Conservation (phyloP, 2,797 vertebrate genomes). For the Hapalemur alaotrensis region DNA sequence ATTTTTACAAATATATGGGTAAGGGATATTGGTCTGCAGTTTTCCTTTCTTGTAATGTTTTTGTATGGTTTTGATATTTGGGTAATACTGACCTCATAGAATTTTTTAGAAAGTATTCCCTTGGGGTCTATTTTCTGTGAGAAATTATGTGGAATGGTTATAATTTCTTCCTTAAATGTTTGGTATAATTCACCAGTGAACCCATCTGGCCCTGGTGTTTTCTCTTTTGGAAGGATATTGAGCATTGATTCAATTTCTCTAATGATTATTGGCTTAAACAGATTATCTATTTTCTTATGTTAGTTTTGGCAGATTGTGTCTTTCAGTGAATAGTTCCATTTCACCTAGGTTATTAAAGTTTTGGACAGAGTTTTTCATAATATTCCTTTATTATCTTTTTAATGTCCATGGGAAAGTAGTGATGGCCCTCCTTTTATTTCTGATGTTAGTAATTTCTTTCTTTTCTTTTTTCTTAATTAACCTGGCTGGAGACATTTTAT, state of each 20-base stretch:
- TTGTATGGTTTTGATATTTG: not conserved
- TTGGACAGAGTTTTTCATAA: not conserved
- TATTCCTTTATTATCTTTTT: not conserved
- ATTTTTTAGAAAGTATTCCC: not conserved
- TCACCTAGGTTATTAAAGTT: not conserved
- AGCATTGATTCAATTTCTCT: not conserved
- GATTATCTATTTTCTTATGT: not conserved
- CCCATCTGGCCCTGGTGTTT: not conserved
- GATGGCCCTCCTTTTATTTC: not conserved
- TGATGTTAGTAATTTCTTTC: not conserved
- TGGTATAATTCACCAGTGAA: not conserved
- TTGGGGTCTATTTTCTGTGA: not conserved
- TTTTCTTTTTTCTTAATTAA: not conserved
- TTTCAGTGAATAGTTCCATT: not conserved
- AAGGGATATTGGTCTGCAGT: not conserved
- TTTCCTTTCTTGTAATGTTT: not conserved
- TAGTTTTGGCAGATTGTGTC: not conserved
- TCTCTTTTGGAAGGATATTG: not conserved
- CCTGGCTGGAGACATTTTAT: not conserved
- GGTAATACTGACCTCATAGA: not conserved
- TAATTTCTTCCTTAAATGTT: not conserved
- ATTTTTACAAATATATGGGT: not conserved
- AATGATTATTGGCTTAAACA: not conserved
- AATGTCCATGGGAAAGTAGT: not conserved
- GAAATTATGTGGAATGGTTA: not conserved